A percentile compares a stretch with the other conserved stretches of the same genome.
phyloP scores from a whole-genome alignment of 2,888 invertebrate genomes.

The Papilio demoleus region DNA sequence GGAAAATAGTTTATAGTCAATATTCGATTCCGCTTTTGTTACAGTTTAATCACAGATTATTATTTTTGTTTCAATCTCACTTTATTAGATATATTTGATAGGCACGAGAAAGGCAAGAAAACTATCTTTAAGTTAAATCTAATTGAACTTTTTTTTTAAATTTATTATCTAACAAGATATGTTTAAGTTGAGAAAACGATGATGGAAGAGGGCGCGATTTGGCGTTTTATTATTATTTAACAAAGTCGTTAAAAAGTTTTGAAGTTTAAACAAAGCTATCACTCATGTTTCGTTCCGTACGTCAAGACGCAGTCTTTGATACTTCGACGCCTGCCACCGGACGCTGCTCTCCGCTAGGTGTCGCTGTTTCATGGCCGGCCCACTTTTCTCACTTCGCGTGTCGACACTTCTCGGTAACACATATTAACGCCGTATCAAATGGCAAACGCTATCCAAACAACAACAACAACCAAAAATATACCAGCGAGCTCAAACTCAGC shows the following conservation, averaged over 20 bases:
- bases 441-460: constrained; percentile 49
- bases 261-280: constrained; percentile 50
- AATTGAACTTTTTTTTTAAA: constrained; percentile 61
- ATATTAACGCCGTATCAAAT: constrained; percentile 60
- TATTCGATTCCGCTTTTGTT: constrained; percentile 65
- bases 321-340: constrained; percentile 79
- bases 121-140: constrained; percentile 63
- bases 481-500: constrained; percentile 45
- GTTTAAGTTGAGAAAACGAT: constrained; percentile 72
- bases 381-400: constrained; percentile 75
- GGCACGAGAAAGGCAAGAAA: constrained; percentile 80
- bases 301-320: constrained; percentile 79
- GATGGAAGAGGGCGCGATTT: constrained; percentile 82
- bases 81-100: constrained; percentile 69
- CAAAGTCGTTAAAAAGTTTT: constrained; percentile 51
- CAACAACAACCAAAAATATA: constrained; percentile 47
- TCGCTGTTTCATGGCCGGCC: constrained; percentile 81
- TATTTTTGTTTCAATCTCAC: constrained; percentile 65
- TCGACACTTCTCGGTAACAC: constrained; percentile 70
- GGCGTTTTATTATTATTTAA: constrained; percentile 62
- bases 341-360: constrained; percentile 67
- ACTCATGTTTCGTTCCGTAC: constrained; percentile 80
- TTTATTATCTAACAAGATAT: constrained; percentile 72
- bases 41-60: constrained; percentile 72
- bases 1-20: constrained; percentile 61